phyloP scores from a whole-genome alignment of 2,797 vertebrate genomes.

The Enteromius fasciolatus region DNA sequence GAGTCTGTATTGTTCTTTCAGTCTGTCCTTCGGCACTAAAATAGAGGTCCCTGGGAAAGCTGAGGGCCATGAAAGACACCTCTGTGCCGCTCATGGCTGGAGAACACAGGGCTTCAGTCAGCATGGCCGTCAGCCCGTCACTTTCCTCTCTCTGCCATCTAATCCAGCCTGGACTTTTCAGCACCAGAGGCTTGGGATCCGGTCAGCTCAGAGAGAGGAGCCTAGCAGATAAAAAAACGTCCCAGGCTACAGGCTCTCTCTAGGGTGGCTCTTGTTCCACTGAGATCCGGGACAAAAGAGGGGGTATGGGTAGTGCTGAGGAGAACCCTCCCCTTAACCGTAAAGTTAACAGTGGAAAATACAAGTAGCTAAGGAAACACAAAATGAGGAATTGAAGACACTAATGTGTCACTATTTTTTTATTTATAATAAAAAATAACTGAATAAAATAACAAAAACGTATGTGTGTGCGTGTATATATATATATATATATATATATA shows the following conservation, averaged over 20 bases:
- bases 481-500: too few species aligned
- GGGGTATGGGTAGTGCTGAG: neutral
- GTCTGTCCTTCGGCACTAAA: constrained; percentile 37
- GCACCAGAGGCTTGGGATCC: constrained; percentile 69
- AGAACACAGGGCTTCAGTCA: constrained; percentile 67
- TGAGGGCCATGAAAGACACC: constrained; percentile 69
- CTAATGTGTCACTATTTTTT: neutral
- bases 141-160: constrained; percentile 66
- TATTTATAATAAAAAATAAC: neutral
- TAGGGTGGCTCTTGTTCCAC: constrained; percentile 62
- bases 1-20: constrained; percentile 66
- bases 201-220: constrained; percentile 61
- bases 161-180: constrained; percentile 71
- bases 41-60: constrained; percentile 68
- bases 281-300: constrained; percentile 13
- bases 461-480: too few species aligned
- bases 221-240: constrained; percentile 66
- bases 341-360: neutral
- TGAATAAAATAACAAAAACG: neutral
- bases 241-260: constrained; percentile 46
- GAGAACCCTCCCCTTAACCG: neutral
- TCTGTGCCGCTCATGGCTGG: constrained; percentile 63
- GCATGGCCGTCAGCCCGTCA: constrained; percentile 60
- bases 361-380: neutral
- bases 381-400: neutral